phyloP scores from a whole-genome alignment of 2,113 vertebrate genomes.

The Percopsis transmontana region DNA sequence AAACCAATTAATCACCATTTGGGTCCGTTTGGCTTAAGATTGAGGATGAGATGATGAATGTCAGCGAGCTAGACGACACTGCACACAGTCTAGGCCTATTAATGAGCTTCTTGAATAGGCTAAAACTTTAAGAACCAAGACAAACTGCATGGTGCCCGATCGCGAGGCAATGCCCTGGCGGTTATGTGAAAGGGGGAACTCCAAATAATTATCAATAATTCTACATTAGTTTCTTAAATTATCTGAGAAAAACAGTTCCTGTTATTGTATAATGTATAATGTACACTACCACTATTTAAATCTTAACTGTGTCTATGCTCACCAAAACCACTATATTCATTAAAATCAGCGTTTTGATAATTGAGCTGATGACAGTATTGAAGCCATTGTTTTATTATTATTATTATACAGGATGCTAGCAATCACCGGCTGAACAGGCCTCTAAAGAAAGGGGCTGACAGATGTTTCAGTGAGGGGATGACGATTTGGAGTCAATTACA shows the following conservation, averaged over 20 bases:
- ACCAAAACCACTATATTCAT: neutral
- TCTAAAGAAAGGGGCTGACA: conserved; percentile 72
- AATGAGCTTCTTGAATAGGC: conserved; percentile 49
- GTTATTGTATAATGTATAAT: too few species aligned
- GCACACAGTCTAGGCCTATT: conserved; percentile 36
- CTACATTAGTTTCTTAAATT: neutral
- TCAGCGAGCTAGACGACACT: conserved; percentile 56
- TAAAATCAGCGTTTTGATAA: conserved; percentile 26
- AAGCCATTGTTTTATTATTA: conserved; percentile 54
- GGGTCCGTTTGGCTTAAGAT: conserved; percentile 50
- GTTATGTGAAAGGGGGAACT: too few species aligned
- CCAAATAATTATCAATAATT: neutral
- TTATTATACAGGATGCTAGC: conserved; percentile 44
- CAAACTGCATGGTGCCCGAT: too few species aligned
- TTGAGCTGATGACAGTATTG: conserved; percentile 61
- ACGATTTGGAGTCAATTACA: conserved; percentile 69
- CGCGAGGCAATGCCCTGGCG: too few species aligned
- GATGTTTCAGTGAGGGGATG: conserved; percentile 66
- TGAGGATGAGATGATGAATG: conserved; percentile 53
- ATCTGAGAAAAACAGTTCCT: too few species aligned
- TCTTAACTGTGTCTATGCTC: neutral
- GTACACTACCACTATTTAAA: too few species aligned
- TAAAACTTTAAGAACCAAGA: conserved; percentile 7
- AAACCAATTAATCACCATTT: conserved; percentile 67
- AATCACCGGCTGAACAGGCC: conserved; percentile 43